A percentile compares a stretch with the other conserved stretches of the same genome.
These are phyloP conservation scores for Caenorhabditis sp. DNA, from an alignment of 2,888 invertebrate genomes.

Conservation along the genomic window DNA sequence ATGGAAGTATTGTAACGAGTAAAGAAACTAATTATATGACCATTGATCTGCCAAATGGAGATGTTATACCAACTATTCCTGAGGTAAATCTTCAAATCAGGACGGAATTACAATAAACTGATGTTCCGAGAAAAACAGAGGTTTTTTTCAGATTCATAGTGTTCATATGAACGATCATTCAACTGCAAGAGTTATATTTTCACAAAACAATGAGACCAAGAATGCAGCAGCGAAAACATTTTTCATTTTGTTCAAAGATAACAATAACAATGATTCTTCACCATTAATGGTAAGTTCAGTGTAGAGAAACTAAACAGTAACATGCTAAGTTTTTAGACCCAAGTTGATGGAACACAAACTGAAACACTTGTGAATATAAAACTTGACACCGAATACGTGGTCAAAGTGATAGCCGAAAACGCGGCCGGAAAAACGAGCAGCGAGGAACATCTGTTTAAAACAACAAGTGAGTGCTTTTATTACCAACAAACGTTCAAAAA, in stretches of 20 bases:
- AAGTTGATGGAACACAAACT: slow-evolving; percentile 37
- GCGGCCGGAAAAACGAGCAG: slow-evolving; percentile 55
- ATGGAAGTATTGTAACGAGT: slow-evolving; percentile 35
- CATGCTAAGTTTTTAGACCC: slow-evolving; percentile 48
- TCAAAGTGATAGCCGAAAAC: slow-evolving; percentile 58
- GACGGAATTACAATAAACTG: background rate
- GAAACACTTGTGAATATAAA: slow-evolving; percentile 47
- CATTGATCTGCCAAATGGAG: slow-evolving; percentile 37
- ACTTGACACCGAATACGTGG: slow-evolving; percentile 49
- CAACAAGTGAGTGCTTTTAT: slow-evolving; percentile 52
- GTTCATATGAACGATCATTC: slow-evolving; percentile 39
- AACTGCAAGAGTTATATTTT: slow-evolving; percentile 52
- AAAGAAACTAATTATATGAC: slow-evolving; percentile 44
- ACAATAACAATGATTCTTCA: slow-evolving; percentile 33
- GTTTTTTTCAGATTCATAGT: slow-evolving; percentile 41
- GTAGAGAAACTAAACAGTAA: too few relatives aligned
- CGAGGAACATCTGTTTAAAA: slow-evolving; percentile 43
- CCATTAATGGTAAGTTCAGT: slow-evolving; percentile 41
- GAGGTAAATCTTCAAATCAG: slow-evolving; percentile 12
- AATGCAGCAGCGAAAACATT: slow-evolving; percentile 47
- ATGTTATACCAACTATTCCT: slow-evolving; percentile 40
- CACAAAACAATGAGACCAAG: slow-evolving; percentile 38
- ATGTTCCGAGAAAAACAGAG: too few relatives aligned
- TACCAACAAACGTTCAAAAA: background rate
- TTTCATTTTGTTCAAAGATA: slow-evolving; percentile 41